Evolutionary conservation across 1,140 invertebrate species (phyloP).

Genomic region (Lycorma delicatula): DNA sequence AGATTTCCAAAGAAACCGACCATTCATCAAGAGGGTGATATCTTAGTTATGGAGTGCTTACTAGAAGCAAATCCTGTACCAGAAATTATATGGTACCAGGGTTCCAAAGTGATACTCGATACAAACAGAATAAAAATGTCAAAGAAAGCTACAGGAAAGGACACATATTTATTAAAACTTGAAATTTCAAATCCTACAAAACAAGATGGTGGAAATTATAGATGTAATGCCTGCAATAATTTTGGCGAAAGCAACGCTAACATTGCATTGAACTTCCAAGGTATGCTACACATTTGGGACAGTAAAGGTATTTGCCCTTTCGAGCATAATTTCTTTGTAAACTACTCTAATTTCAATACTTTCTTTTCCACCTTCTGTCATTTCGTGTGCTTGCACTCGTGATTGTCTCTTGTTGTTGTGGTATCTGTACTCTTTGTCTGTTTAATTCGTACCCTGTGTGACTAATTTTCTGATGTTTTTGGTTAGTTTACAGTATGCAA

Average conservation of each 20-base stretch:
- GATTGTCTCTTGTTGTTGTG: neutral
- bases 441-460: too few relatives aligned
- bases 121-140: slow-evolving; percentile 78
- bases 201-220: slow-evolving; percentile 94
- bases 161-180: slow-evolving; percentile 81
- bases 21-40: slow-evolving; percentile 88
- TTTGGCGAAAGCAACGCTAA: slow-evolving; percentile 99
- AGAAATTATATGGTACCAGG: slow-evolving; percentile 93
- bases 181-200: slow-evolving; percentile 89
- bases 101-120: slow-evolving; percentile 69
- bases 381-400: slow-evolving; percentile 3
- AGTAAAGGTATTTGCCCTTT: slow-evolving; percentile 1
- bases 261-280: slow-evolving; percentile 98
- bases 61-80: slow-evolving; percentile 90
- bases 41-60: slow-evolving; percentile 91
- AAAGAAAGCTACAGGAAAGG: slow-evolving; percentile 74
- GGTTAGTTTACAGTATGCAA: neutral
- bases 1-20: slow-evolving; percentile 96
- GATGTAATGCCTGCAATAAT: slow-evolving; percentile 97
- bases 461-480: too few relatives aligned
- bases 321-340: too few relatives aligned
- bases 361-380: neutral
- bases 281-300: slow-evolving; percentile 44
- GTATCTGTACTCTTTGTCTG: too few relatives aligned
- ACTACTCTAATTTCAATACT: too few relatives aligned